Percentiles rank a stretch among this genome's conserved stretches.
Evolutionary conservation across 2,888 invertebrate species (phyloP).

Genomic region (Lasioglossum oenotherae): DNA sequence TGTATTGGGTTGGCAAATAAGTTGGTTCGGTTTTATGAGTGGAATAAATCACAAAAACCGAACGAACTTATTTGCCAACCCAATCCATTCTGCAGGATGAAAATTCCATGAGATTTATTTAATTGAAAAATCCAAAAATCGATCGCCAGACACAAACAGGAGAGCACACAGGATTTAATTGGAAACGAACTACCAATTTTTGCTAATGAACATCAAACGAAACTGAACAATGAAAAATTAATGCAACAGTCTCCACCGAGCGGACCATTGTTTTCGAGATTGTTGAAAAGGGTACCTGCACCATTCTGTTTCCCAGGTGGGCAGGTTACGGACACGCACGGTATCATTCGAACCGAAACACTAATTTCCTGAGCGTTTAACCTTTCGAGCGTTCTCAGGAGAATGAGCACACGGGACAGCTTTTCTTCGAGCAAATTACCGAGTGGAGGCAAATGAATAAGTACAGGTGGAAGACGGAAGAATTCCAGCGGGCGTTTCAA

Average conservation of each 20-base stretch:
- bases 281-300: not conserved
- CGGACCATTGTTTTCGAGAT: not conserved
- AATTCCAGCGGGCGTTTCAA: not conserved
- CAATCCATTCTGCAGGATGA: not conserved
- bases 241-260: not conserved
- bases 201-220: not conserved
- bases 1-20: no score
- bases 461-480: not conserved
- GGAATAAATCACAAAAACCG: no score
- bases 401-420: constrained; percentile 4
- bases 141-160: not conserved
- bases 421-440: constrained; percentile 5
- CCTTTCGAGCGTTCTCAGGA: not conserved
- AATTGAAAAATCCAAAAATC: not conserved
- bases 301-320: not conserved
- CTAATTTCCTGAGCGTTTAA: not conserved
- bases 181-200: not conserved
- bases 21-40: no score
- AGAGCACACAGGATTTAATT: not conserved
- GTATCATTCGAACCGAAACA: not conserved
- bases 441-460: not conserved
- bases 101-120: not conserved
- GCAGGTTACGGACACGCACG: not conserved
- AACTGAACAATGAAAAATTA: not conserved
- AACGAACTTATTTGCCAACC: no score